Base-by-base conservation (phyloP, 2,113 vertebrate species). In the Mesitornis unicolor region DNA sequence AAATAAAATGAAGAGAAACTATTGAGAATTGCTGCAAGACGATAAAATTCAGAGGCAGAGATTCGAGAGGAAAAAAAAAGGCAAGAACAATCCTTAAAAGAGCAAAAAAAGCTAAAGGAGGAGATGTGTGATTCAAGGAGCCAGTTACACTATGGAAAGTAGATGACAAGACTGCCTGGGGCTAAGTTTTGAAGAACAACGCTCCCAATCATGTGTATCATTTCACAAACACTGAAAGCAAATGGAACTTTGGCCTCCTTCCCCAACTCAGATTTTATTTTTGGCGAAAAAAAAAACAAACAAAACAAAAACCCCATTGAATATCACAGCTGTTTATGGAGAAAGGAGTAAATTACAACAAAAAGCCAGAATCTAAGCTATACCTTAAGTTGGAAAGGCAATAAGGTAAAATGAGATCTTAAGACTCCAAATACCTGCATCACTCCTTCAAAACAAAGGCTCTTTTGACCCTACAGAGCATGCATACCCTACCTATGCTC, bases 171-270 rank as follows among this genome's bases (percentile, higher is more conserved):
- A 83, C 45, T 60, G 68, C n/a, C 19, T n/a, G 76, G 25, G 28
- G 70, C 29, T 87, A 61, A 38, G 48, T 75, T 83, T 47, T 86
- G 79, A 91, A 85, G 68, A 80, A 73, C 36, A 73, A 73, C 54
- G 7, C 8, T 89, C 70, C 63, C 22, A 61, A 2, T 53, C 24
- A 35, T 2, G 15, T 61, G 25, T 50, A 56, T 29, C 57, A 35
- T 76, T 92, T 63, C 45, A 80, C 29, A 89, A 79, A 69, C 5
- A 43, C 9, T 89, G 48, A 45, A 81, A 65, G 35, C 35, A 87
- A 82, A 76, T 18, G 29, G 36, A 87, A 67, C 9, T 50, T 68
- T 26, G 69, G 22, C 20, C 25, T 73, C 35, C 16, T 50, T 31
- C 63, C 15, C 7, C 43, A 84, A 31, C 3, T 70, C 60, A 47